Evolutionary conservation across 1,140 invertebrate genomes (phyloP).

Genomic region (Saxidomus purpurata): DNA sequence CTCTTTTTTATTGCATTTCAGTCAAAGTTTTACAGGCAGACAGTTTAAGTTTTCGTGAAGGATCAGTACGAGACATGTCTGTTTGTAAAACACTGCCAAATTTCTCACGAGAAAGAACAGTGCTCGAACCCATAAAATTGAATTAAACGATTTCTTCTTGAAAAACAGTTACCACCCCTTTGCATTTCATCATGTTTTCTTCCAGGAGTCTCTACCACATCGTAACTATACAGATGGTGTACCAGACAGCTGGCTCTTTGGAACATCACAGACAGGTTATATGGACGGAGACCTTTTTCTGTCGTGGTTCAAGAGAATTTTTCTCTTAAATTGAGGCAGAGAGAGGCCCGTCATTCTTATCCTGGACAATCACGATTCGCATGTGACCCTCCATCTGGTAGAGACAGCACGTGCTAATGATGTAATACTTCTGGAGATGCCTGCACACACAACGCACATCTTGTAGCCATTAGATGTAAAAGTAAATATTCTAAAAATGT

Average conservation of each 20-base stretch:
- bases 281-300: constrained; percentile 36
- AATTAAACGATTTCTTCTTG: too few relatives aligned
- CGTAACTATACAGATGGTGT: background rate
- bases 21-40: too few relatives aligned
- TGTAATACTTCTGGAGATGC: constrained; percentile 51
- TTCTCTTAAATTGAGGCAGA: constrained; percentile 27
- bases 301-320: constrained; percentile 36
- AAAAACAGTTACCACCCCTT: too few relatives aligned
- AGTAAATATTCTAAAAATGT: too few relatives aligned
- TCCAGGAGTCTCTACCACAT: background rate
- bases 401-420: constrained; percentile 71
- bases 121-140: too few relatives aligned
- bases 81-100: too few relatives aligned
- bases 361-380: constrained; percentile 81
- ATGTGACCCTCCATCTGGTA: constrained; percentile 76
- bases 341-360: constrained; percentile 51
- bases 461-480: constrained; percentile 66
- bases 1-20: background rate
- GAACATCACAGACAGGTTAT: background rate
- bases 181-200: background rate
- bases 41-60: too few relatives aligned
- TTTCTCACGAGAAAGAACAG: too few relatives aligned
- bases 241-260: background rate
- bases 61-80: too few relatives aligned
- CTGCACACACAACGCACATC: constrained; percentile 63